These are phyloP conservation scores for Glossophaga mutica DNA, from an alignment of 2,797 vertebrate genomes.

Conservation along the genomic window DNA sequence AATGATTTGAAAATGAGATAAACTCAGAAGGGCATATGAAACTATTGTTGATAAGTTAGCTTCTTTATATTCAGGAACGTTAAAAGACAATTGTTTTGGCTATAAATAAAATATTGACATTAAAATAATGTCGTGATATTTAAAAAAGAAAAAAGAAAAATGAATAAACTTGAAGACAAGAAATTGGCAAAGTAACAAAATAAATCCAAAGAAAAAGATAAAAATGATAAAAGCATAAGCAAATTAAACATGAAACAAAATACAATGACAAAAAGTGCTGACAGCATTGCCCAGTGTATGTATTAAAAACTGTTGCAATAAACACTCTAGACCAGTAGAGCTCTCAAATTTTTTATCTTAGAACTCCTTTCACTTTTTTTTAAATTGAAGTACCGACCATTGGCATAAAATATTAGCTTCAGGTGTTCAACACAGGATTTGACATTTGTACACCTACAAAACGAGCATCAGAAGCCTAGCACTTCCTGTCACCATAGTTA, in stretches of 20 bases:
- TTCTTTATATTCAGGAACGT: background rate
- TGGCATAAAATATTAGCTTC: background rate
- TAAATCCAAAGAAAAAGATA: background rate
- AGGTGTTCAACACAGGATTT: background rate
- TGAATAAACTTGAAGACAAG: background rate
- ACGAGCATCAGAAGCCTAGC: background rate
- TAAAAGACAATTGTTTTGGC: background rate
- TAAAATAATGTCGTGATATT: background rate
- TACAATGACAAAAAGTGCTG: background rate
- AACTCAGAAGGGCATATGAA: background rate
- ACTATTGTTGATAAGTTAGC: background rate
- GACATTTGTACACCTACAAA: background rate
- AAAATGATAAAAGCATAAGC: background rate
- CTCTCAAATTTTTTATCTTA: background rate
- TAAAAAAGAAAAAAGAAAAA: background rate
- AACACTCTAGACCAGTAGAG: background rate
- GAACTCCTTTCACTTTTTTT: background rate
- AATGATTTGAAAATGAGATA: background rate
- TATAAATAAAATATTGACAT: background rate
- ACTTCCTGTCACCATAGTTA: too few species aligned
- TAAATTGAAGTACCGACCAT: background rate
- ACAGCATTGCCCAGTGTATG: background rate
- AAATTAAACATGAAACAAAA: background rate
- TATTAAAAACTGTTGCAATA: background rate
- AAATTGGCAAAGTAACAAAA: background rate